phyloP scores from a whole-genome alignment of 2,888 invertebrate species.

The Lathronympha strigana region DNA sequence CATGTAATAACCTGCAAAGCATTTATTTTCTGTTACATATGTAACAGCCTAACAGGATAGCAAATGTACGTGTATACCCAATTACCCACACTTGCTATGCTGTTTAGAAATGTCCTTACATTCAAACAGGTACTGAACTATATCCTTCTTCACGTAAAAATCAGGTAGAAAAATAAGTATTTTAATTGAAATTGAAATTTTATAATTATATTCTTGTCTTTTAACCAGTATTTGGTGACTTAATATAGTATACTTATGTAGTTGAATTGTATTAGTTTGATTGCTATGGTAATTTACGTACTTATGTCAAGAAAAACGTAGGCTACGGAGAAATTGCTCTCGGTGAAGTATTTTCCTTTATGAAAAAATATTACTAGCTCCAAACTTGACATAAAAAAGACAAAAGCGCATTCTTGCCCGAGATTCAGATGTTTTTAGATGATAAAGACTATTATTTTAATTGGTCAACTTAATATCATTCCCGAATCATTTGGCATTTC shows the following conservation, averaged over 20 bases:
- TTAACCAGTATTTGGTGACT: constrained; percentile 21
- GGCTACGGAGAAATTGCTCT: constrained; percentile 2
- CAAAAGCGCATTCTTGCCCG: constrained; percentile 36
- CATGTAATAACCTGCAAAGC: background rate
- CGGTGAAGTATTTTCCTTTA: background rate
- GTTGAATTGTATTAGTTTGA: constrained; percentile 12
- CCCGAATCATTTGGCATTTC: constrained; percentile 34
- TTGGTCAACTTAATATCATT: constrained; percentile 29
- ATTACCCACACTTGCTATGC: no score
- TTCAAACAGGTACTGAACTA: background rate
- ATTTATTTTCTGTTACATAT: background rate
- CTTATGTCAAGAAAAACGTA: constrained; percentile 3
- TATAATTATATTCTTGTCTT: constrained; percentile 12
- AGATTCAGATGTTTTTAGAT: constrained; percentile 18
- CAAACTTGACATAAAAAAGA: constrained; percentile 11
- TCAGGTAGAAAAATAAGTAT: constrained; percentile 19
- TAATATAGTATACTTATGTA: constrained; percentile 18
- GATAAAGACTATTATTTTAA: background rate
- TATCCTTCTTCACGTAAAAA: background rate
- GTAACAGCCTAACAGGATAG: no score
- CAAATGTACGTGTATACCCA: background rate
- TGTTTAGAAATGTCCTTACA: background rate
- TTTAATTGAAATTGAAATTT: constrained; percentile 14
- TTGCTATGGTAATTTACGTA: constrained; percentile 14
- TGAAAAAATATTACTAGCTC: background rate